A percentile compares a stretch with the other conserved stretches of the same genome.
phyloP scores from a whole-genome alignment of 1,140 invertebrate genomes.

The Bombus impatiens region DNA sequence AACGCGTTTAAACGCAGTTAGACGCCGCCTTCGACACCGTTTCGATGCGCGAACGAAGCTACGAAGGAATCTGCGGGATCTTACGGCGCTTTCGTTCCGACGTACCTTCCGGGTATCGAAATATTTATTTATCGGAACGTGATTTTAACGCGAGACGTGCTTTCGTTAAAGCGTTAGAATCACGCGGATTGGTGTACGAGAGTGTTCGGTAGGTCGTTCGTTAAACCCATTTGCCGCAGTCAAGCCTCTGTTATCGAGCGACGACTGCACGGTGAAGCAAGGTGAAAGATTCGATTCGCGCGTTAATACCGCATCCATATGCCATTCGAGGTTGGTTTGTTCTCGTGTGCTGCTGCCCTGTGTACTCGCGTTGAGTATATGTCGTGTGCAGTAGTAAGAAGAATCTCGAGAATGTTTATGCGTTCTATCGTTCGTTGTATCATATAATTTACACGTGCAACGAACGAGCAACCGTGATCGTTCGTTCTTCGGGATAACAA shows the following conservation, averaged over 20 bases:
- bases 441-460: neutral
- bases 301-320: conserved; percentile 64
- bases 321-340: conserved; percentile 45
- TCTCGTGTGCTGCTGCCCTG: conserved; percentile 24
- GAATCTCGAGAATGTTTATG: conserved; percentile 21
- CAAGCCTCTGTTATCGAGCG: neutral
- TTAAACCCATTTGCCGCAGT: conserved; percentile 43
- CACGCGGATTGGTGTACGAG: neutral
- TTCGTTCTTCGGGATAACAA: neutral
- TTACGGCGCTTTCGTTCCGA: neutral
- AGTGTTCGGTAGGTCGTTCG: conserved; percentile 5
- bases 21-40: neutral
- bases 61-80: neutral
- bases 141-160: neutral
- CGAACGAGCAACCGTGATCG: neutral
- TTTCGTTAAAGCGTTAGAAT: neutral
- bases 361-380: conserved; percentile 20
- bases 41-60: conserved; percentile 74
- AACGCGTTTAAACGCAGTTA: neutral
- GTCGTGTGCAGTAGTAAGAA: conserved; percentile 6
- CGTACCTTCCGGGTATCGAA: neutral
- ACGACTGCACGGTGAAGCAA: neutral
- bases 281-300: neutral
- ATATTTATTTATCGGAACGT: neutral
- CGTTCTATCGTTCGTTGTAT: neutral